Conservation (phyloP, 2,888 invertebrate genomes). For the Trissonchulus latispiculum region DNA sequence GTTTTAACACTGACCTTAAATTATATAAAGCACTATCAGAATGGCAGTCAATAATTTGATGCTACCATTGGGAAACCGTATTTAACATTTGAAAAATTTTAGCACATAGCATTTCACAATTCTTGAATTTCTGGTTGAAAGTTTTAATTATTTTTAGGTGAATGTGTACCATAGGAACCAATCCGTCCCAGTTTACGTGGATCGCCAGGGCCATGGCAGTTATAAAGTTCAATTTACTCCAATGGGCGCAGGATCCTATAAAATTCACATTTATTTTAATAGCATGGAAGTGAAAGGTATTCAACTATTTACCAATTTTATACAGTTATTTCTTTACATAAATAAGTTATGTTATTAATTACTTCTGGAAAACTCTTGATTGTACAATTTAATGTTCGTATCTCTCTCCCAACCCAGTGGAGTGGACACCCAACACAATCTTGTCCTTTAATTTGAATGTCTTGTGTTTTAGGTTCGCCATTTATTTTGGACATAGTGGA, state of each 20-base stretch:
- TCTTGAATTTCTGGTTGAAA: no score
- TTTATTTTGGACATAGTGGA: conserved; percentile 47
- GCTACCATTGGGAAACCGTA: no score
- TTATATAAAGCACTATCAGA: no score
- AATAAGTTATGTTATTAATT: conserved; percentile 22
- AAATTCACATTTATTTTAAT: conserved; percentile 84
- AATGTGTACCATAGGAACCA: conserved; percentile 38
- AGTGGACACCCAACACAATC: no score
- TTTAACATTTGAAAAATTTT: no score
- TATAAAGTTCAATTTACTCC: conserved; percentile 53
- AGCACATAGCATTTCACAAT: no score
- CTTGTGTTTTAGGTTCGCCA: conserved; percentile 46
- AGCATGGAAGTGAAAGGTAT: conserved; percentile 69
- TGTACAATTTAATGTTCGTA: no score
- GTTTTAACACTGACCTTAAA: no score
- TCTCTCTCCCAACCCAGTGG: no score
- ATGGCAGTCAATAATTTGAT: no score
- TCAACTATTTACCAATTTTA: conserved; percentile 19
- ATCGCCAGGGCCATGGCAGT: conserved; percentile 57
- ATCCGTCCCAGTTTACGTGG: conserved; percentile 61
- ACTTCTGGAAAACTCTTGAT: neutral
- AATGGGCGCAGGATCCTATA: conserved; percentile 55
- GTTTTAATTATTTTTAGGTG: conserved; percentile 36
- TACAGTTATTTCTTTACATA: neutral
- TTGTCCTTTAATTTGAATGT: no score